Evolutionary conservation across 2,888 invertebrate species (phyloP), one percentile per base, ranked within the genome.

Genomic region (Parasteatoda lunata): DNA sequence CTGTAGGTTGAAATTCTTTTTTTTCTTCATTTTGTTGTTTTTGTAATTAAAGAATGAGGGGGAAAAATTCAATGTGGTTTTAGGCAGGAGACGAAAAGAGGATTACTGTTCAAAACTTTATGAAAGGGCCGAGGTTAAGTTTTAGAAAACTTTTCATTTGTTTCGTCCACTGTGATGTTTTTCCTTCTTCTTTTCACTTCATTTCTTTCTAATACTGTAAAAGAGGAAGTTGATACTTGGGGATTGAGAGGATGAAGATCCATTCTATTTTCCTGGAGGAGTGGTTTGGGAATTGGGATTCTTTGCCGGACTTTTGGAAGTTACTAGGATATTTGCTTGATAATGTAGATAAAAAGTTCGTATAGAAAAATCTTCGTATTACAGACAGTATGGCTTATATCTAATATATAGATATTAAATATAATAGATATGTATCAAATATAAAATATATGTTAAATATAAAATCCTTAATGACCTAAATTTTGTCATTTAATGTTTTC

Each of bases 91-190:
- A 5, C 47, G 30, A 52, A 68, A 75, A 54, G 84, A 68, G 84
- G 85, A 86, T 86, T 86, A 86, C 70, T 30, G 54, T 15, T 73
- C 52, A 65, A 80, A 85, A 72, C 77, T 86, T 77, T 72, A 64
- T 69, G 73, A 84, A 84, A 77, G 69, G 65, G 76, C 69, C 5
- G 78, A 79, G 84, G 84, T 84, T 78, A 84, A 84, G 84, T 84
- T 84, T 78, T 84, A 54, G 66, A 64, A 73, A 66, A 73, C 59
- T 65, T 48, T 77, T 83, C 51, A 48, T n/a, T 70, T 13, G 11
- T n/a, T 47, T 15, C 47, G 15, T 48, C 68, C 45, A 30, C 9
- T 9, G 47, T 54, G 54, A 52, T 45, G 48, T 11, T 15, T 15
- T 30, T 30, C 69, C 66, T 45, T 15, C 69, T 30, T 30, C 52